phyloP scores from a whole-genome alignment of 1,140 invertebrate genomes.

The Dreissena rostriformis region DNA sequence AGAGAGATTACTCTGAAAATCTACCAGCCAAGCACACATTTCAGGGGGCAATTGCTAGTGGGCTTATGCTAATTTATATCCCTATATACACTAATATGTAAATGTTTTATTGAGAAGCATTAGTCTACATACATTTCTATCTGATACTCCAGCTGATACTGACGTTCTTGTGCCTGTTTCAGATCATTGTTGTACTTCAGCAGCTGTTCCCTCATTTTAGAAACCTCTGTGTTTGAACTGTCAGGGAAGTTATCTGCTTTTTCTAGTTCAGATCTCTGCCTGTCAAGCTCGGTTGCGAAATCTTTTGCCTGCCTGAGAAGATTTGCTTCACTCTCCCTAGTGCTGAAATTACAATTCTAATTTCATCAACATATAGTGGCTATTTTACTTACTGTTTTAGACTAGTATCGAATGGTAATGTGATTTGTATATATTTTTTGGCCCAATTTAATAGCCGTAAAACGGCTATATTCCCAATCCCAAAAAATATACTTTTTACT shows the following conservation, averaged over 20 bases:
- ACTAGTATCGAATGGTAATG: too few species aligned
- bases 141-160: constrained; percentile 80
- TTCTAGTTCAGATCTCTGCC: constrained; percentile 75
- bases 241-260: constrained; percentile 80
- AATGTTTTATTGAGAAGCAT: neutral
- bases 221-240: constrained; percentile 77
- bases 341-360: constrained; percentile 60
- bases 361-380: too few species aligned
- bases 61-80: neutral
- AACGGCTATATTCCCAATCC: too few species aligned
- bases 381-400: too few species aligned
- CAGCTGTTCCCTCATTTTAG: constrained; percentile 77
- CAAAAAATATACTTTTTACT: too few species aligned
- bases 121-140: constrained; percentile 74
- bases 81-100: neutral
- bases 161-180: constrained; percentile 76
- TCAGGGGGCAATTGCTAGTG: neutral
- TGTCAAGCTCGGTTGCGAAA: constrained; percentile 72
- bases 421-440: too few species aligned
- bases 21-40: neutral
- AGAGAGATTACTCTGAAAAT: too few species aligned
- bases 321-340: constrained; percentile 75
- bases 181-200: constrained; percentile 80
- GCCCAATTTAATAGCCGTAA: too few species aligned
- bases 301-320: constrained; percentile 76